Base-by-base conservation (phyloP, 2,888 invertebrate genomes). In the Drosophila acutilabella region DNA sequence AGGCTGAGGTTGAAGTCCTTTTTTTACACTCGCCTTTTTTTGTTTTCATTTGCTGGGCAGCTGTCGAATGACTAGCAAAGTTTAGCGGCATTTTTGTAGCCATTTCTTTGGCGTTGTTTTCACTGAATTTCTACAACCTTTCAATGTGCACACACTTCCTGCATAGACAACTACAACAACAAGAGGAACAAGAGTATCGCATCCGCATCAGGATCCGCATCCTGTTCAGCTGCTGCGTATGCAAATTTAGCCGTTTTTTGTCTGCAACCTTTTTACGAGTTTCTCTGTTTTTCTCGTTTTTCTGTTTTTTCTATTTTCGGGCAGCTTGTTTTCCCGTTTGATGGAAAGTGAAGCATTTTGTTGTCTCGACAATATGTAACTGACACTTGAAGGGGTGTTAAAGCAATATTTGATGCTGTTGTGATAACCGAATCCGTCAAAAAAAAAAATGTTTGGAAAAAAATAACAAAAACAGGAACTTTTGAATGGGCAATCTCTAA, bases 311-410 rank as follows among this genome's bases (percentile, higher is more conserved):
- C 48, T 64, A 60, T 61, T 57, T 50, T 41, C 30, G 54, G 50
- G 56, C 58, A 52, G 57, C 68, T 62, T 65, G 71, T 57, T 74
- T 71, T 57, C 50, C 65, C 64, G 61, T 60, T 70, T 74, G 74
- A 81, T 79, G 70, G 68, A 79, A 88, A 82, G 79, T 85, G 73
- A 77, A 83, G 73, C 75, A 78, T 84, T 84, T 80, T 83, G 83
- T 86, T 86, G 89, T 78, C 81, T 68, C 89, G 89, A 86, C 87
- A 83, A 86, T 83, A 86, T 83, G 83, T 84, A 84, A 84, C 83
- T 88, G 83, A 84, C 83, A 84, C 83, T 84, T 88, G 87, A 84
- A 84, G 87, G 83, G 83, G 89, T 84, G 89, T 86, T 80, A 66
- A 77, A 82, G 83, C 88, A 85, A 57, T 80, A 80, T 82, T 72